These are phyloP conservation scores for Bucco capensis DNA, from an alignment of 2,113 vertebrate genomes.

Conservation along the genomic window DNA sequence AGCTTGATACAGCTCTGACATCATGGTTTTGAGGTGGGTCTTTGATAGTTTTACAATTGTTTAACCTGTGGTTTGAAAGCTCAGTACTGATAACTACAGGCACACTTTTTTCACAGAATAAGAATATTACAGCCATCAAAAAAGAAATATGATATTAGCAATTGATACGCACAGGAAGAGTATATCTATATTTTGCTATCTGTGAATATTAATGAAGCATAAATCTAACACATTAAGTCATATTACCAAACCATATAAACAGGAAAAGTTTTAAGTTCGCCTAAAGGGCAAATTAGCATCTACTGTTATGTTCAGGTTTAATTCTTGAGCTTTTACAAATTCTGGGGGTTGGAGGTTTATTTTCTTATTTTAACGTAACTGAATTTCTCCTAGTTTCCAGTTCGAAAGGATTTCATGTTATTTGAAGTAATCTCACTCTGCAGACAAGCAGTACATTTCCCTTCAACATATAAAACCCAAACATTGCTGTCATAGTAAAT, in stretches of 20 bases:
- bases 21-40: neutral
- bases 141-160: neutral
- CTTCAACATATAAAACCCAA: slow-evolving; percentile 24
- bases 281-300: slow-evolving; percentile 37
- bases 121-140: neutral
- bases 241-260: neutral
- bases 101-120: neutral
- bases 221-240: slow-evolving; percentile 9
- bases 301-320: neutral
- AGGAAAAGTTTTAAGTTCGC: slow-evolving; percentile 10
- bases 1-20: neutral
- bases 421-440: slow-evolving; percentile 41
- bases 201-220: slow-evolving; percentile 71
- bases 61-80: neutral
- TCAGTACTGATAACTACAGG: neutral
- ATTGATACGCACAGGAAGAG: neutral
- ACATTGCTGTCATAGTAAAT: slow-evolving; percentile 28
- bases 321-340: neutral
- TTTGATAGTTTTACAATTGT: neutral
- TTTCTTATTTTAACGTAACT: slow-evolving; percentile 7
- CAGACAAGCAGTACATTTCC: neutral
- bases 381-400: neutral
- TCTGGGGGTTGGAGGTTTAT: neutral
- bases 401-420: neutral
- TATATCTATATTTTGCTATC: slow-evolving; percentile 53